These are phyloP conservation scores for Hypsopygia costalis DNA, from an alignment of 2,888 invertebrate species.

Conservation along the genomic window DNA sequence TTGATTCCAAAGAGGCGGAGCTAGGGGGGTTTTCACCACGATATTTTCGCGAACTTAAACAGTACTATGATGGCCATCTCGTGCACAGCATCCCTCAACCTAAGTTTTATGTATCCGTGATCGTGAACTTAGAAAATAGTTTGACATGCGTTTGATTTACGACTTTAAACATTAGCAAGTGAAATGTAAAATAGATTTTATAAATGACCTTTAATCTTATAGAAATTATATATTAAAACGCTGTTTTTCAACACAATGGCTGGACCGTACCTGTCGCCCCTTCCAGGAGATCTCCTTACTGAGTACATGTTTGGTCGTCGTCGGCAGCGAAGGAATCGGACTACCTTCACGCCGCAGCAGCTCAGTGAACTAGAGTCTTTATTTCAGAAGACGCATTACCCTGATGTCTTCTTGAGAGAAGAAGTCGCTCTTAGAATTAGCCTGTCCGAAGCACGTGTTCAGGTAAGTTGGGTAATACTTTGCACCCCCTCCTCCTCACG, in stretches of 20 bases:
- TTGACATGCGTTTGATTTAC: too few relatives aligned
- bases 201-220: too few relatives aligned
- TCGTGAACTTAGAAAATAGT: slow-evolving; percentile 35
- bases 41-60: slow-evolving; percentile 59
- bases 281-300: slow-evolving; percentile 93
- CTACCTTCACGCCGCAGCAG: slow-evolving; percentile 97
- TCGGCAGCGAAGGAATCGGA: slow-evolving; percentile 93
- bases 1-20: slow-evolving; percentile 65
- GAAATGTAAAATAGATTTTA: too few relatives aligned
- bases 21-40: slow-evolving; percentile 60
- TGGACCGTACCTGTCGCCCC: slow-evolving; percentile 91
- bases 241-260: too few relatives aligned
- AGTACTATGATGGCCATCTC: slow-evolving; percentile 51
- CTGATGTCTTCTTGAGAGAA: slow-evolving; percentile 93
- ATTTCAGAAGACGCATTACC: slow-evolving; percentile 97
- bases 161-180: too few relatives aligned
- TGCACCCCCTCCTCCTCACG: too few relatives aligned
- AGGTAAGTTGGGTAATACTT: too few relatives aligned
- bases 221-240: too few relatives aligned
- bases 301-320: slow-evolving; percentile 96
- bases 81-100: slow-evolving; percentile 31
- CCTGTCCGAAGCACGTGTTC: slow-evolving; percentile 95
- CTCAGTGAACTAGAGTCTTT: slow-evolving; percentile 94
- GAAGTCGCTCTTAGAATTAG: slow-evolving; percentile 95
- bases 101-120: slow-evolving; percentile 27